phyloP scores from a whole-genome alignment of 1,140 invertebrate genomes.

The Gryon sp. region DNA sequence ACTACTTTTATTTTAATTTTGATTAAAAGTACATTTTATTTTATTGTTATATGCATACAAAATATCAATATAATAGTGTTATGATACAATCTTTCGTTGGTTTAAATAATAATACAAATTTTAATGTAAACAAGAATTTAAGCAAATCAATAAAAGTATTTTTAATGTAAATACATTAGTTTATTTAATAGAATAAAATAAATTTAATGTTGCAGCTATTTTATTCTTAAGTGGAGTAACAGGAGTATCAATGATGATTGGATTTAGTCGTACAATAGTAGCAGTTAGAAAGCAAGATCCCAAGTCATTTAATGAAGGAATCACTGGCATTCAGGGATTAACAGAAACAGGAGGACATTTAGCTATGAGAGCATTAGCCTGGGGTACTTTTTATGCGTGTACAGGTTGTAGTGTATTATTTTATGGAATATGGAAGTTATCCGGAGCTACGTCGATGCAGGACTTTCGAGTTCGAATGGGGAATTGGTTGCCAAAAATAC shows the following conservation, averaged over 20 bases:
- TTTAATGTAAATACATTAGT: no score
- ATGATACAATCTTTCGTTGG: no score
- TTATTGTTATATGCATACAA: no score
- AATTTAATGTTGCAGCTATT: slow-evolving; percentile 38
- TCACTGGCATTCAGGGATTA: slow-evolving; percentile 83
- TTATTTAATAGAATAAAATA: not conserved
- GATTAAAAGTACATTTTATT: not conserved
- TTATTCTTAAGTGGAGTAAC: slow-evolving; percentile 87
- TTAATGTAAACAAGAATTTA: no score
- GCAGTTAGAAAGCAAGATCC: slow-evolving; percentile 89
- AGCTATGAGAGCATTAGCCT: slow-evolving; percentile 90
- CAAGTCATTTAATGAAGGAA: slow-evolving; percentile 88
- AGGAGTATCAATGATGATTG: slow-evolving; percentile 88
- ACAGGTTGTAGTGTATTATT: slow-evolving; percentile 89
- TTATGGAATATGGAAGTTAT: slow-evolving; percentile 92
- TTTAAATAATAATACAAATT: no score
- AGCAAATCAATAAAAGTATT: not conserved
- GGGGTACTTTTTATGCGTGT: slow-evolving; percentile 92
- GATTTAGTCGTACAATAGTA: slow-evolving; percentile 89
- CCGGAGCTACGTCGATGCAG: slow-evolving; percentile 89
- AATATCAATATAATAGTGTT: no score
- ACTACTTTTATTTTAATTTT: no score
- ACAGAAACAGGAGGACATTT: slow-evolving; percentile 88
- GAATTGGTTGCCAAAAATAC: slow-evolving; percentile 85
- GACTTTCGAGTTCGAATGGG: slow-evolving; percentile 88